phyloP scores from a whole-genome alignment of 2,797 vertebrate genomes.

The Prunella strophiata region DNA sequence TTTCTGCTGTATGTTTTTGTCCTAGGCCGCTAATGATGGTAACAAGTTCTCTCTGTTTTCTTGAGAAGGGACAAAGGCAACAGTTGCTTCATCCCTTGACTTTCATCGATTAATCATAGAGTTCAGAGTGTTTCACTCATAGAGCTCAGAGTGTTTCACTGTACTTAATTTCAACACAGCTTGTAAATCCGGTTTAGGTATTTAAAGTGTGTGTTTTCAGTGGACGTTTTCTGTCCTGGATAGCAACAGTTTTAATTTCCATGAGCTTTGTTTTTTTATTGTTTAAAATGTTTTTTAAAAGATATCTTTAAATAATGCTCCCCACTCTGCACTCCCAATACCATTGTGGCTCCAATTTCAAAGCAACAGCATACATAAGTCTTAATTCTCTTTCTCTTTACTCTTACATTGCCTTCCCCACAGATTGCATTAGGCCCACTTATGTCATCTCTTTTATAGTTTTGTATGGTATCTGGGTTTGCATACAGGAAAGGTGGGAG shows the following conservation, averaged over 20 bases:
- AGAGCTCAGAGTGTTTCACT: not conserved
- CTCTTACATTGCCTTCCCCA: not conserved
- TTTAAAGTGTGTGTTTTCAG: not conserved
- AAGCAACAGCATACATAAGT: not conserved
- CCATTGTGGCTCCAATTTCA: not conserved
- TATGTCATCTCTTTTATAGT: not conserved
- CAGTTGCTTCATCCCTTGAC: not conserved
- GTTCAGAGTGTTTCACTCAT: not conserved
- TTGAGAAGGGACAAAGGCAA: not conserved
- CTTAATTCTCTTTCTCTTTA: not conserved
- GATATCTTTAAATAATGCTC: not conserved
- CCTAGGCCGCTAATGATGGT: not conserved
- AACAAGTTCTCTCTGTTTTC: not conserved
- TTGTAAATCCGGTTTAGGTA: not conserved
- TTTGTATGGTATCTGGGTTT: not conserved
- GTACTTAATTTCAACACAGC: slow-evolving; percentile 13
- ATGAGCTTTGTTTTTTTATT: not conserved
- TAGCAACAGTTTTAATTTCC: not conserved
- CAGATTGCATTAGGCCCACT: not conserved
- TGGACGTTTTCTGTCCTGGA: not conserved
- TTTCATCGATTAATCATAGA: slow-evolving; percentile 10
- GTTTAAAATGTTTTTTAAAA: not conserved
- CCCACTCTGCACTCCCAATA: not conserved
- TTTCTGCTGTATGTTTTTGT: not conserved
- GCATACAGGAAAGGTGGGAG: not conserved